A percentile compares a stretch with the other conserved stretches of the same genome.
Conservation (phyloP, 1,140 invertebrate species). For the Pseudomyrmex pallidus region DNA sequence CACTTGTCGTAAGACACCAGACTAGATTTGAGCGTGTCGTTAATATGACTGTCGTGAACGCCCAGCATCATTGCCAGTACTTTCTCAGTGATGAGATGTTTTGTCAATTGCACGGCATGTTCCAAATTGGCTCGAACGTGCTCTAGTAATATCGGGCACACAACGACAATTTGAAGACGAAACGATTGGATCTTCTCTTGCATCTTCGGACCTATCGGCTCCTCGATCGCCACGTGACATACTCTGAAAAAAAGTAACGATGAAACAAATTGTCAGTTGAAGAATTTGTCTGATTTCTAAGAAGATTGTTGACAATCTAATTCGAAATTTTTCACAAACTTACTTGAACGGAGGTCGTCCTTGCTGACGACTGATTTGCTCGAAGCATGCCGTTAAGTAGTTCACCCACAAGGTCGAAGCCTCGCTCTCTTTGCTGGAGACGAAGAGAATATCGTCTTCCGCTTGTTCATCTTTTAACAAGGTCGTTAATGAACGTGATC, state of each 20-base stretch:
- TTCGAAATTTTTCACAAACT: conserved; percentile 54
- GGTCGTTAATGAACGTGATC: conserved; percentile 71
- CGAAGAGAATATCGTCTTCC: conserved; percentile 91
- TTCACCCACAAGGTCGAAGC: conserved; percentile 91
- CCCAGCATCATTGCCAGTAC: conserved; percentile 92
- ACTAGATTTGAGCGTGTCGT: conserved; percentile 87
- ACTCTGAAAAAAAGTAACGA: conserved; percentile 86
- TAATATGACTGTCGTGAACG: conserved; percentile 88
- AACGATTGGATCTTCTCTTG: conserved; percentile 87
- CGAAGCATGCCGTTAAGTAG: conserved; percentile 92
- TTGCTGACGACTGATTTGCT: conserved; percentile 92
- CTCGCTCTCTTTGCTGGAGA: conserved; percentile 91
- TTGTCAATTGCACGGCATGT: conserved; percentile 86
- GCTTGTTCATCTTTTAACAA: conserved; percentile 68
- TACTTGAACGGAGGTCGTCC: conserved; percentile 90
- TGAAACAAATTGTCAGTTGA: not conserved
- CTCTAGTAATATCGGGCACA: conserved; percentile 90
- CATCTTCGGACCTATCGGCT: conserved; percentile 86
- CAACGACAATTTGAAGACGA: conserved; percentile 91
- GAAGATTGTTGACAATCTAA: not conserved
- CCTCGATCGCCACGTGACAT: conserved; percentile 90
- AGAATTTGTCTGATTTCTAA: not conserved
- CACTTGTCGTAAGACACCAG: conserved; percentile 90
- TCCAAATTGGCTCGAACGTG: conserved; percentile 86
- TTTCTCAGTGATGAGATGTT: conserved; percentile 89